A percentile compares a stretch with the other conserved stretches of the same genome.
phyloP scores from a whole-genome alignment of 2,888 invertebrate genomes.

The Pycnomerus fuliginosus region DNA sequence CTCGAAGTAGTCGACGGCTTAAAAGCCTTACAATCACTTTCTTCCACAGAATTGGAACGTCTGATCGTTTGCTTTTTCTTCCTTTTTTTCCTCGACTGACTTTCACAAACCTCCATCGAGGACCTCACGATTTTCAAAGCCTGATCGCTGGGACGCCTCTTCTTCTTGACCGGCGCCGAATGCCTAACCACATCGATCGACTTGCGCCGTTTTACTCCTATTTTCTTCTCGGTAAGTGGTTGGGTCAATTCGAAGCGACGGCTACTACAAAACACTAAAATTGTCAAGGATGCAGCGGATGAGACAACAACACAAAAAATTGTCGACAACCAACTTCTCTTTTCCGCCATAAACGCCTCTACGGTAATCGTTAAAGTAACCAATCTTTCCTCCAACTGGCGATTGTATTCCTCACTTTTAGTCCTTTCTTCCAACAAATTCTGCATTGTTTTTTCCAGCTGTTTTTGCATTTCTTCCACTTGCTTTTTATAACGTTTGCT shows the following conservation, averaged over 20 bases:
- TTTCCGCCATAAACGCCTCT: constrained; percentile 61
- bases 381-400: constrained; percentile 63
- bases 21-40: no score
- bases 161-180: constrained; percentile 59
- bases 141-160: constrained; percentile 74
- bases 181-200: constrained; percentile 66
- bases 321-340: constrained; percentile 64
- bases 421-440: constrained; percentile 73
- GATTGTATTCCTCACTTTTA: constrained; percentile 71
- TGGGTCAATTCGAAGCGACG: no score
- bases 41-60: constrained; percentile 39
- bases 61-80: constrained; percentile 28
- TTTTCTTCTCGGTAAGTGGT: no score
- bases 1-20: constrained; percentile 20
- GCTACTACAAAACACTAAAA: no score
- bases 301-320: constrained; percentile 58
- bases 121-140: constrained; percentile 58
- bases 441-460: constrained; percentile 75
- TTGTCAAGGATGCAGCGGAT: no score
- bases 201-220: constrained; percentile 55
- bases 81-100: constrained; percentile 24
- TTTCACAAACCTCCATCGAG: constrained; percentile 29
- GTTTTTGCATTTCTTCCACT: constrained; percentile 90
- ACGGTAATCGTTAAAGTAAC: constrained; percentile 62
- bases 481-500: constrained; percentile 94